A percentile compares a stretch with the other conserved stretches of the same genome.
Evolutionary conservation across 2,888 invertebrate species (phyloP).

Genomic region (Thymelicus sylvestris): DNA sequence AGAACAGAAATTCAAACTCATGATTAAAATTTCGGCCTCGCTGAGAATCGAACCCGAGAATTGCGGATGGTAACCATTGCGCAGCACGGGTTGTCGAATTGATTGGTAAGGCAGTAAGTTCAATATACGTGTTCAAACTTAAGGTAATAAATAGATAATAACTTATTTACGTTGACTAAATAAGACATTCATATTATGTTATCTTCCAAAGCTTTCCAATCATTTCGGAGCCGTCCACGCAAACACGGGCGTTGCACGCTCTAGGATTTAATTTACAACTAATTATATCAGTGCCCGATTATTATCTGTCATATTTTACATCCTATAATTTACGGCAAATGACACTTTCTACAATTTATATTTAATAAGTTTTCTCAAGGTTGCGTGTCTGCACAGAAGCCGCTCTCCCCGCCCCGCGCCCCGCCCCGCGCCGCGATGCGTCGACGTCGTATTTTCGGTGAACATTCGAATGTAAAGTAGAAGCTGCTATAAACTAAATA

Average conservation of each 20-base stretch:
- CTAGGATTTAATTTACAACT: constrained; percentile 34
- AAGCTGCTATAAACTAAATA: constrained; percentile 76
- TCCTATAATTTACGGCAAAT: constrained; percentile 65
- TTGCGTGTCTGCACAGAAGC: constrained; percentile 8
- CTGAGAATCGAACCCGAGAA: no score
- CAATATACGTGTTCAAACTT: no score
- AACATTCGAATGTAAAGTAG: constrained; percentile 76
- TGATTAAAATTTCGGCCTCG: no score
- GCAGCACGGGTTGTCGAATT: no score
- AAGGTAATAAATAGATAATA: no score
- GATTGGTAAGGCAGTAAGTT: no score
- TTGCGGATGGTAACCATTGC: no score
- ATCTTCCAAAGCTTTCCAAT: not conserved
- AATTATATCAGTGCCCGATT: constrained; percentile 35
- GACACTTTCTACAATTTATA: constrained; percentile 69
- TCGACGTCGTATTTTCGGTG: constrained; percentile 54
- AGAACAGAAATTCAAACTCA: no score
- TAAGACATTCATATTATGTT: not conserved
- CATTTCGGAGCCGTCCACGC: not conserved
- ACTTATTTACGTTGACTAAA: not conserved
- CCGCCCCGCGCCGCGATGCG: not conserved
- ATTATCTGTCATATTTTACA: constrained; percentile 51
- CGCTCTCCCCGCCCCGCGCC: not conserved
- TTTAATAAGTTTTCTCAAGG: constrained; percentile 3
- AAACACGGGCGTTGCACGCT: not conserved